Conservation (phyloP, 2,888 invertebrate genomes). For the Mechanitis messenoides region DNA sequence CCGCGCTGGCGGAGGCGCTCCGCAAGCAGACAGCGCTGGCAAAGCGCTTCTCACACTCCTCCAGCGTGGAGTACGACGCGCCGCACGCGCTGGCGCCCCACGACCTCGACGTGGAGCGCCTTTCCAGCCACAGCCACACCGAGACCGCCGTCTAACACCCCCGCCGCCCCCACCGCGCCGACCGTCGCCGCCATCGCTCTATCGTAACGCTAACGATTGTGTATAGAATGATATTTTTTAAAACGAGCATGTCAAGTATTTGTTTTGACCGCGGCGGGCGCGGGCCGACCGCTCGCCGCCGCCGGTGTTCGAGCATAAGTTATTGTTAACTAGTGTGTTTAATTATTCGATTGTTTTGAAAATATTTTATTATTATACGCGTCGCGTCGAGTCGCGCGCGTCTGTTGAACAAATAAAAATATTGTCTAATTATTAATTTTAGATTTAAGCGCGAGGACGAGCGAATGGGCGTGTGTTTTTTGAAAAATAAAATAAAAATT, state of each 20-base stretch:
- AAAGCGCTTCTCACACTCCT: conserved; percentile 93
- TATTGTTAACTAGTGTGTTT: conserved; percentile 77
- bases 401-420: conserved; percentile 76
- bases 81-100: conserved; percentile 92
- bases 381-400: conserved; percentile 67
- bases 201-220: conserved; percentile 46
- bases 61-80: conserved; percentile 93
- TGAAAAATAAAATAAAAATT: conserved; percentile 62
- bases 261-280: conserved; percentile 39
- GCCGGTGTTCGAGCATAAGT: conserved; percentile 56
- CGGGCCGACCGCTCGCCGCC: conserved; percentile 20
- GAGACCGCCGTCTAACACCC: conserved; percentile 90
- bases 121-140: conserved; percentile 95
- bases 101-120: conserved; percentile 94
- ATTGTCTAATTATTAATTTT: conserved; percentile 77
- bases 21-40: conserved; percentile 95
- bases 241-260: conserved; percentile 50
- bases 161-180: conserved; percentile 30
- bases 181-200: conserved; percentile 39
- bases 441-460: conserved; percentile 74
- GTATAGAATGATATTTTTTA: conserved; percentile 61
- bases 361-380: conserved; percentile 76
- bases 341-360: conserved; percentile 77
- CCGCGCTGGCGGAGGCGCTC: conserved; percentile 93
- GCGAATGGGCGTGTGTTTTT: conserved; percentile 75